Base-by-base conservation (phyloP, 2,797 vertebrate species). In the Hipposideros larvatus region DNA sequence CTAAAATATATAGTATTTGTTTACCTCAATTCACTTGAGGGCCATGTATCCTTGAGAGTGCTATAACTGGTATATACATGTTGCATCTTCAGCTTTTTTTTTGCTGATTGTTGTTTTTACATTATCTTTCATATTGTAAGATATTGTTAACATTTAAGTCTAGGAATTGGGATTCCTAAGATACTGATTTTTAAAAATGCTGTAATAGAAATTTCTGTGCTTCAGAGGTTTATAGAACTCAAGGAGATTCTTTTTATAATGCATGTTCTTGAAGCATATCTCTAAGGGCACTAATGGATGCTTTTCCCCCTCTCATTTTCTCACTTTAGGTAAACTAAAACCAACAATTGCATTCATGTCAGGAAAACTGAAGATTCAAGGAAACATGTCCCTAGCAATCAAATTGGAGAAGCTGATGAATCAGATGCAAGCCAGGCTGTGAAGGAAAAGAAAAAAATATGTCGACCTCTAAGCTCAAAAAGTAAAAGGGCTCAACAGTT, bases 271-370 rank as follows among this genome's bases (percentile, higher is more conserved):
- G 31, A 87, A 96, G 75, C 16, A n/a, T 21, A 11, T 91, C 70
- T 73, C 57, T 75, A 55, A 28, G 65, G 89, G 53, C 48, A 90
- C 53, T 96, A 90, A 97, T 77, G 57, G 63, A 55, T 90, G 78
- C 19, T 94, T 95, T 90, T 59, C 8, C 5, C 66, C 80, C 85
- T 93, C 79, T 91, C 34, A 21, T 92, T 93, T 96, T 97, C 53
- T 94, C n/a, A 87, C 96, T 97, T 96, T 97, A 99, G 99, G 99
- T 51, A 98, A 99, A 95, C 96, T 99, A 97, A 99, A 99, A 97
- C 99, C 99, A 66, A 99, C 99, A 1, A 93, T 99, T 98, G 99
- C 99, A 71, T 99, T 99, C 97, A 99, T 99, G 98, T 98, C 98
- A 26, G 99, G 99, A 95, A 99, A 99, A 97, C 96, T 99, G 97